Evolutionary conservation across 1,140 invertebrate species (phyloP).

Genomic region (Eubasilissa regina): DNA sequence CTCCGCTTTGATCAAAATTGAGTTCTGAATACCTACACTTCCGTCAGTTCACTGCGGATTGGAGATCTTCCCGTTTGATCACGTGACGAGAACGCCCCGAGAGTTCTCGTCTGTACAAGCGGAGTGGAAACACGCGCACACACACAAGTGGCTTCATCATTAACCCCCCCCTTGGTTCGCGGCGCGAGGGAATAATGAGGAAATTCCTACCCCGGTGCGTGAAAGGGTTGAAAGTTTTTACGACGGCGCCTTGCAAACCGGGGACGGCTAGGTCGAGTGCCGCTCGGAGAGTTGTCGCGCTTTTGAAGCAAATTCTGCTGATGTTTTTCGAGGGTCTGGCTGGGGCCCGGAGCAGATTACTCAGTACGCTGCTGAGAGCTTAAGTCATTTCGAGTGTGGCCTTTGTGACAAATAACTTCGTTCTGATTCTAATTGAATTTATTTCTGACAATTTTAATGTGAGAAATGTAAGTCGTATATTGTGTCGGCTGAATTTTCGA

Average conservation of each 20-base stretch:
- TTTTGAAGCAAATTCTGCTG: background rate
- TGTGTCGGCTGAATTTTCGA: no score
- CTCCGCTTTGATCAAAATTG: no score
- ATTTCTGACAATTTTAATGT: no score
- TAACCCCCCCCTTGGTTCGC: no score
- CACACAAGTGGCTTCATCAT: constrained; percentile 30
- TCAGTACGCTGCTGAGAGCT: no score
- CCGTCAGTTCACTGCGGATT: background rate
- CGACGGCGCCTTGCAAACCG: background rate
- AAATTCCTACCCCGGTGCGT: constrained; percentile 16
- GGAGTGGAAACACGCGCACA: constrained; percentile 13
- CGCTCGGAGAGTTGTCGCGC: background rate
- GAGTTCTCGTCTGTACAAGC: background rate
- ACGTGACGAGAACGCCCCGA: background rate
- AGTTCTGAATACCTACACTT: no score
- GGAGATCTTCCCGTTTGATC: constrained; percentile 15
- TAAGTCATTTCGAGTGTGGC: no score
- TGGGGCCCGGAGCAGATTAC: background rate
- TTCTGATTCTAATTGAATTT: no score
- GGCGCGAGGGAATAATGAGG: constrained; percentile 9
- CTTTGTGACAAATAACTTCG: no score
- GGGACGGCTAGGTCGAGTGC: background rate
- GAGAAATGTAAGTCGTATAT: no score
- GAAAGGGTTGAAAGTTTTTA: constrained; percentile 17
- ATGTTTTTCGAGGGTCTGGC: background rate